These are phyloP conservation scores for Mizuhopecten yessoensis DNA, from an alignment of 1,140 invertebrate species.

Conservation along the genomic window DNA sequence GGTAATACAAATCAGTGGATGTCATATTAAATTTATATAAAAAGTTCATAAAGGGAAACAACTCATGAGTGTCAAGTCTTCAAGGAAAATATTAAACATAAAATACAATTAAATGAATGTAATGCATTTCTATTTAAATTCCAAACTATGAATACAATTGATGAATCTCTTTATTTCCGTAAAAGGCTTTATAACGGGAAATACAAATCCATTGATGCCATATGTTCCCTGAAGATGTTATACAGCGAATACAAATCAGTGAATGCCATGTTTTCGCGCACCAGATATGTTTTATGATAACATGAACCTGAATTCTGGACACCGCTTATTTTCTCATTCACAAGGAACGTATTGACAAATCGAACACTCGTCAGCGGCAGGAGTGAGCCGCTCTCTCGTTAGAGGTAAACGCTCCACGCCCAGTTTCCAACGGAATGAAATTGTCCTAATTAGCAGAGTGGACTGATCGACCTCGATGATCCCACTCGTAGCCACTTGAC, in stretches of 20 bases:
- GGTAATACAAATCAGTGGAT: too few species aligned
- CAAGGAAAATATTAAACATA: too few species aligned
- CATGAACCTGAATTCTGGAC: not conserved
- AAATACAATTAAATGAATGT: too few species aligned
- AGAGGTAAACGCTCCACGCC: not conserved
- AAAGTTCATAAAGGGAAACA: too few species aligned
- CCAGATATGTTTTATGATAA: not conserved
- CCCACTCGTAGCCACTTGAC: not conserved
- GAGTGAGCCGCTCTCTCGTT: conserved; percentile 2
- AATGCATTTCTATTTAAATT: too few species aligned
- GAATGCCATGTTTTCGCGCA: not conserved
- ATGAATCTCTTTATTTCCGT: too few species aligned
- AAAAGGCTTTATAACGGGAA: too few species aligned
- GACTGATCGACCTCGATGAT: not conserved
- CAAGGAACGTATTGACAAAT: not conserved
- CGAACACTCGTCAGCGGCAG: not conserved
- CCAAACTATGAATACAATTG: too few species aligned
- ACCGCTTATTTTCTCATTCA: not conserved
- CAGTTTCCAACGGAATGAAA: not conserved
- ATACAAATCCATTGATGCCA: not conserved
- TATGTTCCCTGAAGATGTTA: not conserved
- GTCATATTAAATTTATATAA: too few species aligned
- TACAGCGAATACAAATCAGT: not conserved
- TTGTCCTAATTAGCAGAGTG: conserved; percentile 9
- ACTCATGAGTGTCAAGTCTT: too few species aligned